Evolutionary conservation across 2,113 vertebrate genomes (phyloP).

Genomic region (Candoia aspera): DNA sequence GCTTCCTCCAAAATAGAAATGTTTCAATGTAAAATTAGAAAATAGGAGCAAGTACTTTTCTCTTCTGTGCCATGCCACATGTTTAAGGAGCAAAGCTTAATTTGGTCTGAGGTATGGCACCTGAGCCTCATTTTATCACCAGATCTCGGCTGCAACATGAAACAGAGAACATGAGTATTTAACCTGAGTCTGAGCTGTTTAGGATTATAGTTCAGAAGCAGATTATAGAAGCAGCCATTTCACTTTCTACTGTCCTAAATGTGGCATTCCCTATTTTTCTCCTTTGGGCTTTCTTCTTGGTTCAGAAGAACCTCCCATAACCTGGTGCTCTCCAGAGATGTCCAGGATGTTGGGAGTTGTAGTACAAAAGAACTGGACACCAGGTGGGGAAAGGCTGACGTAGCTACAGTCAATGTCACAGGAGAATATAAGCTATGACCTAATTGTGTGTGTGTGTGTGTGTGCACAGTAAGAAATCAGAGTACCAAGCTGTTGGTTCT

Average conservation of each 20-base stretch:
- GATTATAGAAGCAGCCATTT: not conserved
- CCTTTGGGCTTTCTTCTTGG: not conserved
- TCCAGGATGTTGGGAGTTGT: not conserved
- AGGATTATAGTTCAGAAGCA: not conserved
- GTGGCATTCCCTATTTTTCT: not conserved
- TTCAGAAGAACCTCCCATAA: not conserved
- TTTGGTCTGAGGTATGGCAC: not conserved
- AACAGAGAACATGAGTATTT: not conserved
- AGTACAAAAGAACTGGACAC: not conserved
- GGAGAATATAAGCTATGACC: not conserved
- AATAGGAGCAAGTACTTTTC: not conserved
- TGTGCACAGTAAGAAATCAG: not conserved
- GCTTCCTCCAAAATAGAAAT: not conserved
- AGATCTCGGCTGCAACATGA: not conserved
- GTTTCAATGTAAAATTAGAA: not conserved
- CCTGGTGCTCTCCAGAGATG: not conserved
- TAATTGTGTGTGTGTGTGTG: not conserved
- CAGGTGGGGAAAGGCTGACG: not conserved
- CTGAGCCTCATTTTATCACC: not conserved
- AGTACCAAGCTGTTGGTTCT: constrained; percentile 20
- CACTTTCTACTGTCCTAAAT: not conserved
- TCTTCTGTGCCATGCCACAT: not conserved
- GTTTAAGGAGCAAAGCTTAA: not conserved
- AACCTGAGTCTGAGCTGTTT: not conserved
- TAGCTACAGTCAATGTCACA: not conserved